Percentiles rank a stretch among this genome's conserved stretches.
Conservation (phyloP, 2,113 vertebrate genomes). For the Gyps fulvus region DNA sequence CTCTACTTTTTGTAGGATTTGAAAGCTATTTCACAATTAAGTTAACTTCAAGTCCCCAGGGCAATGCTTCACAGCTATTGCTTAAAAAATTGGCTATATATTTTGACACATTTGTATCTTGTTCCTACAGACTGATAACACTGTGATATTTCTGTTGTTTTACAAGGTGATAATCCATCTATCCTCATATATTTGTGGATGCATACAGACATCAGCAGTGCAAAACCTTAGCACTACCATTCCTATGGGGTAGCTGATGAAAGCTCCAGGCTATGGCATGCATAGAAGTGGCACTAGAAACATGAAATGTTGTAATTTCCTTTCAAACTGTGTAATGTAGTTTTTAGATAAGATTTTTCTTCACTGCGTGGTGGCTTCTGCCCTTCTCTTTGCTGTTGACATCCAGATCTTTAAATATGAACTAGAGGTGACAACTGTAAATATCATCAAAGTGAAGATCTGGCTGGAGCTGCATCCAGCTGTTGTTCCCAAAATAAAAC, state of each 20-base stretch:
- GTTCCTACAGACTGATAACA: slow-evolving; percentile 13
- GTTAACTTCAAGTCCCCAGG: neutral
- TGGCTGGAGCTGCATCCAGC: neutral
- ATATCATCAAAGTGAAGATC: neutral
- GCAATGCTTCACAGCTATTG: neutral
- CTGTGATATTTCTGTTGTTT: neutral
- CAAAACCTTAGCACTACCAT: neutral
- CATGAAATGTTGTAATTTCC: neutral
- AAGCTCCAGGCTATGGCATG: neutral
- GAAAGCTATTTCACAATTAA: slow-evolving; percentile 7
- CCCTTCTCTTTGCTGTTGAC: neutral
- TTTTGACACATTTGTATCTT: slow-evolving; percentile 25
- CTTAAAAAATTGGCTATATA: slow-evolving; percentile 12
- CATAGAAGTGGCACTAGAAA: neutral
- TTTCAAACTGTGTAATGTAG: neutral
- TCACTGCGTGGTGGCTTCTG: neutral
- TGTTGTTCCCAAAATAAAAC: slow-evolving; percentile 37
- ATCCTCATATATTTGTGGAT: neutral
- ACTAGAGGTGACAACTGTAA: neutral
- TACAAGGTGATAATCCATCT: slow-evolving; percentile 17
- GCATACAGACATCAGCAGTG: neutral
- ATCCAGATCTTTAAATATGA: neutral
- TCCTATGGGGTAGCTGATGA: neutral
- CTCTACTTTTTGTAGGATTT: neutral
- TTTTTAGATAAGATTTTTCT: neutral